These are phyloP conservation scores for Zenarchopterus dispar DNA, from an alignment of 2,797 vertebrate species.

Conservation along the genomic window DNA sequence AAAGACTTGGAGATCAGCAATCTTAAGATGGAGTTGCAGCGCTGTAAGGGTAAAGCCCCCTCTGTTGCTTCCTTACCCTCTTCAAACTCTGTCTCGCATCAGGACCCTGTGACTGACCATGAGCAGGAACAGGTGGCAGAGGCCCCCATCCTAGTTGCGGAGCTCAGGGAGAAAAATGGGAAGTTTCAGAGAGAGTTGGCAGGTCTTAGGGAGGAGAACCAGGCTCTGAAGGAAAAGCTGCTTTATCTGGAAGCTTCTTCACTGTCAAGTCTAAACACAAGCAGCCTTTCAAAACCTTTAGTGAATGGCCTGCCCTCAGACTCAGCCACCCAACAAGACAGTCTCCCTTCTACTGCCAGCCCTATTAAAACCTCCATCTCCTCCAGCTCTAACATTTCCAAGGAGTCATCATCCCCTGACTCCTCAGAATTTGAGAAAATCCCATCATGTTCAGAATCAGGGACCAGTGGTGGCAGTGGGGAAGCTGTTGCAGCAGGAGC, in stretches of 20 bases:
- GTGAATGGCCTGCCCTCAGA: constrained; percentile 73
- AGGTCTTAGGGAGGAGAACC: constrained; percentile 90
- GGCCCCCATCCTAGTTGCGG: constrained; percentile 81
- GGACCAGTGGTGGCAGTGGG: constrained; percentile 77
- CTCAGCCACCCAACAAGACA: constrained; percentile 39
- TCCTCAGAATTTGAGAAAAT: constrained; percentile 94
- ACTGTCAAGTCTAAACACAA: constrained; percentile 77
- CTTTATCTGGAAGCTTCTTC: constrained; percentile 86
- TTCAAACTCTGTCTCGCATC: constrained; percentile 47
- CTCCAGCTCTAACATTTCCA: constrained; percentile 89
- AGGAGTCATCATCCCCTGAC: constrained; percentile 90
- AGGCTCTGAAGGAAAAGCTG: constrained; percentile 89
- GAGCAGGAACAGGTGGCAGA: constrained; percentile 76
- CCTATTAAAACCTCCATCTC: constrained; percentile 84
- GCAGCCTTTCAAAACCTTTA: constrained; percentile 63
- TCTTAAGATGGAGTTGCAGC: constrained; percentile 91
- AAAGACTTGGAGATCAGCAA: constrained; percentile 95
- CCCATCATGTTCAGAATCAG: constrained; percentile 85
- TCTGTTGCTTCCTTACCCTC: constrained; percentile 50
- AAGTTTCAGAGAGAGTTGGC: constrained; percentile 90
- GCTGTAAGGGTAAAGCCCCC: constrained; percentile 82
- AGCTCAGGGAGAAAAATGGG: constrained; percentile 90
- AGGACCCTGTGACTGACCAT: constrained; percentile 65
- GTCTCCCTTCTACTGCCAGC: constrained; percentile 48
- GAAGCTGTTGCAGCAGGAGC: constrained; percentile 38